These are phyloP conservation scores for Lamellibrachia columna DNA, from an alignment of 2,888 invertebrate genomes.

Conservation along the genomic window DNA sequence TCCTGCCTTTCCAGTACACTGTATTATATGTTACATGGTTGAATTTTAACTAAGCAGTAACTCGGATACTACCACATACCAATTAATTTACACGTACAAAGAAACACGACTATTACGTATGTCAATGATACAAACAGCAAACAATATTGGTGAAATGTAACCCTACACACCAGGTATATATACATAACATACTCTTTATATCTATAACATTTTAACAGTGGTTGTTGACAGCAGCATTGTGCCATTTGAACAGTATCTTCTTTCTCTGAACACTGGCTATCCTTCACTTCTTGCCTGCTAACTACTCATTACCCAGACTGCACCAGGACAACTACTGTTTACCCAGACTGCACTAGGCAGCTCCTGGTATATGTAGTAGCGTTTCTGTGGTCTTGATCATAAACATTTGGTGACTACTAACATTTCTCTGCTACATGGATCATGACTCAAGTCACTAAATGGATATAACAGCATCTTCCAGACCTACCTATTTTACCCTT, in stretches of 20 bases:
- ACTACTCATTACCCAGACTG: neutral
- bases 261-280: neutral
- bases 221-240: neutral
- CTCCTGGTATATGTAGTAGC: neutral
- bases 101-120: neutral
- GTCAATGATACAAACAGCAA: neutral
- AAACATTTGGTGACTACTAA: neutral
- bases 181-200: neutral
- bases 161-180: neutral
- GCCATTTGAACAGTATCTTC: neutral
- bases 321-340: neutral
- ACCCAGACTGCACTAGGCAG: neutral
- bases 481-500: neutral
- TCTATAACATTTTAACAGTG: neutral
- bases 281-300: neutral
- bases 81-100: too few relatives aligned
- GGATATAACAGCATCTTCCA: neutral
- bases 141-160: neutral
- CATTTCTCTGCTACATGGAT: neutral
- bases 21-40: neutral
- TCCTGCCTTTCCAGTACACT: too few relatives aligned
- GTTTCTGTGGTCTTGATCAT: neutral
- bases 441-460: neutral
- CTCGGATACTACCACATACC: neutral
- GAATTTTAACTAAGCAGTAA: neutral